A percentile compares a stretch with the other conserved stretches of the same genome.
These are phyloP conservation scores for Crossocerus cetratus DNA, from an alignment of 2,888 invertebrate species.

Conservation along the genomic window DNA sequence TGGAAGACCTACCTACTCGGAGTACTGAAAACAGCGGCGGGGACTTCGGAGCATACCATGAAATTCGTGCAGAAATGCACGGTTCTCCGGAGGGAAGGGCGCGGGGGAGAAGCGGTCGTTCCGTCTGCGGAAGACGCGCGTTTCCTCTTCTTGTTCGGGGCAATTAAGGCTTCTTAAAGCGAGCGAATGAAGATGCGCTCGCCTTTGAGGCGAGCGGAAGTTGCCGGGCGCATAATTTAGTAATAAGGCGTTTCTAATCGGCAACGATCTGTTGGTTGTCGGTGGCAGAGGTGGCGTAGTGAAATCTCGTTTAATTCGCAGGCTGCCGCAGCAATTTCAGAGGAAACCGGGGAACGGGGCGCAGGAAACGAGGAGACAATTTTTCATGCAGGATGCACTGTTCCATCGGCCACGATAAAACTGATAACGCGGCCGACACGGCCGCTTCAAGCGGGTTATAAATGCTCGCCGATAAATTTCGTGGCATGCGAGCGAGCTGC, in stretches of 20 bases:
- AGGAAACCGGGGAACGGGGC: constrained; percentile 6
- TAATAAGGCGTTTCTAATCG: constrained; percentile 57
- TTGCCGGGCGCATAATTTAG: constrained; percentile 52
- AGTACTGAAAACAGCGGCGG: neutral
- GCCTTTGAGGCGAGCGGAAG: constrained; percentile 43
- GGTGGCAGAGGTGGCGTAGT: neutral
- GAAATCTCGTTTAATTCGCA: constrained; percentile 38
- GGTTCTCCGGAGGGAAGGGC: neutral
- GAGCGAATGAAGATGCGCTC: neutral
- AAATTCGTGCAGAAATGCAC: neutral
- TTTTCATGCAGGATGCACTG: constrained; percentile 49
- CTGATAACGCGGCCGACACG: constrained; percentile 44
- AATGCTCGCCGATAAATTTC: constrained; percentile 51
- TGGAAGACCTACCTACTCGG: neutral
- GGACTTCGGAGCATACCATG: neutral
- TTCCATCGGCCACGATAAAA: constrained; percentile 44
- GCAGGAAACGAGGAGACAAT: constrained; percentile 52
- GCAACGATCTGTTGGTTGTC: constrained; percentile 38
- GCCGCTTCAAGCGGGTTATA: constrained; percentile 38
- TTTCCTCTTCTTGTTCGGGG: neutral
- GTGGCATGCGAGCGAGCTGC: neutral
- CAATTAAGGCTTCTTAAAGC: neutral
- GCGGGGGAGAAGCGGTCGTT: neutral
- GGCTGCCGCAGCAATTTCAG: constrained; percentile 10
- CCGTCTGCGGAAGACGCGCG: neutral